phyloP scores from a whole-genome alignment of 2,888 invertebrate genomes.

The Chelonus formosanus region DNA sequence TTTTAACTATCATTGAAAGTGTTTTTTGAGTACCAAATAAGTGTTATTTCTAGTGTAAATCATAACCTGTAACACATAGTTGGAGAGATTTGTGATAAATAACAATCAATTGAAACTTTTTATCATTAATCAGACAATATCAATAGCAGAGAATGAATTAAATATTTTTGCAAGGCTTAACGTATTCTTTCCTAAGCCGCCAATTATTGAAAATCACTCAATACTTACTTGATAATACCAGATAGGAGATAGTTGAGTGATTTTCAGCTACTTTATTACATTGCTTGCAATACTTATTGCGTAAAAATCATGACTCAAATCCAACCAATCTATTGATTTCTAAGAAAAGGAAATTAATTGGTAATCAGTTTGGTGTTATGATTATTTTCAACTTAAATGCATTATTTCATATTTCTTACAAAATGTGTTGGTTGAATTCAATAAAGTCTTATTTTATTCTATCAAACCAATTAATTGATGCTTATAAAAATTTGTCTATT shows the following conservation, averaged over 20 bases:
- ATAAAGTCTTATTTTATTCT: background rate
- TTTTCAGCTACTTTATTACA: conserved; percentile 32
- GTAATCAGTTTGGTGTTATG: conserved; percentile 23
- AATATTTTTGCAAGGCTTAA: conserved; percentile 1
- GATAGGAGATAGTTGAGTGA: conserved; percentile 27
- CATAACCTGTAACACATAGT: no score
- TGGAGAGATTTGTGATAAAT: no score
- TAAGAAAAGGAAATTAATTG: conserved; percentile 24
- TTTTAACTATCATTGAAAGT: no score
- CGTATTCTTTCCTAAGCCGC: conserved; percentile 16
- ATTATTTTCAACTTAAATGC: background rate
- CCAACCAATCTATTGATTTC: conserved; percentile 17
- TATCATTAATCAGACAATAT: no score
- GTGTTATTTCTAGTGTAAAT: no score
- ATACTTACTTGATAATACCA: conserved; percentile 7
- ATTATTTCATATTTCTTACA: conserved; percentile 9
- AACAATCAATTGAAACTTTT: no score
- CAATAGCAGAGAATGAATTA: background rate
- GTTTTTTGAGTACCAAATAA: no score
- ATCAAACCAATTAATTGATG: background rate
- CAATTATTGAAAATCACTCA: conserved; percentile 32
- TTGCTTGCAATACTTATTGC: conserved; percentile 30
- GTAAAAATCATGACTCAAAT: conserved; percentile 22
- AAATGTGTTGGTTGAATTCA: background rate
- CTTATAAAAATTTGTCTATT: background rate